These are phyloP conservation scores for Brachyopa scutellaris DNA, from an alignment of 2,888 invertebrate species.

Conservation along the genomic window DNA sequence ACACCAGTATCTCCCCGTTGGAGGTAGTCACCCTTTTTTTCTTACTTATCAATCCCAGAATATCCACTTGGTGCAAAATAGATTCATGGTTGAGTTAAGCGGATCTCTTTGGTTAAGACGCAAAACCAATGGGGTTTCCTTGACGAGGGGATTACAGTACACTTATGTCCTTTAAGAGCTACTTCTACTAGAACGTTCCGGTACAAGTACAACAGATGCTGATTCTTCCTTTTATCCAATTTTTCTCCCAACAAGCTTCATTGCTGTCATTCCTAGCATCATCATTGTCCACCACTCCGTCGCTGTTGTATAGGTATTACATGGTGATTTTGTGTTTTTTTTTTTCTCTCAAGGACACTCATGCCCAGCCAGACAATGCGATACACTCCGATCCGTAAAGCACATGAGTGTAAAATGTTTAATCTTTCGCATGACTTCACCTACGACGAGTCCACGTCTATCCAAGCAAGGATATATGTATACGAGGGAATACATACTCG, in stretches of 20 bases:
- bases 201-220: not conserved
- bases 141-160: constrained; percentile 16
- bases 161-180: constrained; percentile 6
- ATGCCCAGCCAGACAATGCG: not conserved
- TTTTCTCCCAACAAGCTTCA: not conserved
- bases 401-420: constrained; percentile 56
- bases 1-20: constrained; percentile 7
- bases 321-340: constrained; percentile 48
- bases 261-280: constrained; percentile 20
- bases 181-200: constrained; percentile 19
- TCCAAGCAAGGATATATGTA: constrained; percentile 47
- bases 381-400: not conserved
- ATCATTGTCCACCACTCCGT: constrained; percentile 12
- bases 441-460: not conserved
- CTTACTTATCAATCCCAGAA: constrained; percentile 4
- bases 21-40: constrained; percentile 16
- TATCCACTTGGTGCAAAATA: constrained; percentile 12
- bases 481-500: no score
- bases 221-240: not conserved
- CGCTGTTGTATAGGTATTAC: constrained; percentile 32
- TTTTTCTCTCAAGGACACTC: no score
- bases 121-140: not conserved
- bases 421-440: constrained; percentile 29
- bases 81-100: not conserved
- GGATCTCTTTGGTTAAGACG: not conserved